A percentile compares a stretch with the other conserved stretches of the same genome.
Evolutionary conservation across 2,797 vertebrate genomes (phyloP).

Genomic region (Argentina silus): DNA sequence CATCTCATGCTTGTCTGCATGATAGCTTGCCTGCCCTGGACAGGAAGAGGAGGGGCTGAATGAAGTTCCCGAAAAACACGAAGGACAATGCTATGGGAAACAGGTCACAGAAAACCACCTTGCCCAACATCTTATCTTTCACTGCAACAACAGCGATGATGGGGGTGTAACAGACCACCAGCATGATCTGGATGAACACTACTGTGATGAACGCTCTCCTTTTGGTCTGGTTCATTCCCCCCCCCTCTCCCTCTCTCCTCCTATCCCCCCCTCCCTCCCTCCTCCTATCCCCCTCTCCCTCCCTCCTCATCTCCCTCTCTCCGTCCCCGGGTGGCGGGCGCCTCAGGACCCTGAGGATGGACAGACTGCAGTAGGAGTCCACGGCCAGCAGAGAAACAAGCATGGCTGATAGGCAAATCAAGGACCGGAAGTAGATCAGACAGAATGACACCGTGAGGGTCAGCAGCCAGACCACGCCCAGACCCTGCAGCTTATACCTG

Average conservation of each 20-base stretch:
- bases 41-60: too few species aligned
- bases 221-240: neutral
- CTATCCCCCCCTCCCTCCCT: neutral
- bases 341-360: neutral
- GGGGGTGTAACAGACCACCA: too few species aligned
- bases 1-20: too few species aligned
- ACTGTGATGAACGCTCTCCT: neutral
- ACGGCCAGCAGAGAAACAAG: neutral
- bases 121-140: too few species aligned
- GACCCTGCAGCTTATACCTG: neutral
- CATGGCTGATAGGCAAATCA: neutral
- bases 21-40: too few species aligned
- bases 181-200: neutral
- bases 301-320: neutral
- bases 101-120: too few species aligned
- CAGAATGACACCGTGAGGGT: neutral
- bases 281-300: neutral
- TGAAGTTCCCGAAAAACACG: too few species aligned
- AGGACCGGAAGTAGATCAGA: neutral
- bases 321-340: too few species aligned
- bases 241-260: neutral
- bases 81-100: too few species aligned
- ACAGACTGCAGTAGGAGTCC: neutral
- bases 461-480: neutral
- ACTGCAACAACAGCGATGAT: too few species aligned